These are phyloP conservation scores for Rhizoglyphus robini DNA, from an alignment of 1,140 invertebrate genomes.

Conservation along the genomic window DNA sequence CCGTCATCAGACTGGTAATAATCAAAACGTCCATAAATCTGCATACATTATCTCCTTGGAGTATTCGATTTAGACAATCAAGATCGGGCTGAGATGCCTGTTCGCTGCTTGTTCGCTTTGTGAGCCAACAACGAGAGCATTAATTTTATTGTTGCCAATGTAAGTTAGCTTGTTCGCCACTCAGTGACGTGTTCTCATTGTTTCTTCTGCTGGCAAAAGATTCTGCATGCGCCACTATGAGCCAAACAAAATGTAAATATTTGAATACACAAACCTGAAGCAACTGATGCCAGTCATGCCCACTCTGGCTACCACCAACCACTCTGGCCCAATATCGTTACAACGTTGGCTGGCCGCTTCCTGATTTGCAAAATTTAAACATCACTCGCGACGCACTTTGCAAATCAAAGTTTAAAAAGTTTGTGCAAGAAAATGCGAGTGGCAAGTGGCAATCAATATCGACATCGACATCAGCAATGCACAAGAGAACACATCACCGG, in stretches of 20 bases:
- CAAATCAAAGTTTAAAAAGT: neutral
- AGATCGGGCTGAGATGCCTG: neutral
- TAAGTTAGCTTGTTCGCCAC: neutral
- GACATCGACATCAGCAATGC: too few relatives aligned
- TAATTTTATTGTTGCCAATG: neutral
- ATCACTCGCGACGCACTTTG: neutral
- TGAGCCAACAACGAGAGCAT: too few relatives aligned
- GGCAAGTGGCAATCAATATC: neutral
- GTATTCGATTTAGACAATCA: neutral
- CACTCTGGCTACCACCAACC: neutral
- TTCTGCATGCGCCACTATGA: too few relatives aligned
- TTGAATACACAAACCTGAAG: neutral
- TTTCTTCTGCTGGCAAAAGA: too few relatives aligned
- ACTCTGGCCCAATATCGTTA: neutral
- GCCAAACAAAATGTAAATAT: neutral
- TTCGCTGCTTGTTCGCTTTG: neutral
- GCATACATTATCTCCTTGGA: neutral
- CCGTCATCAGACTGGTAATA: neutral
- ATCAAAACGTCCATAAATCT: neutral
- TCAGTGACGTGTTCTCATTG: too few relatives aligned
- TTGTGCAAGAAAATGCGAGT: neutral
- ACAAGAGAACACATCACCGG: too few relatives aligned
- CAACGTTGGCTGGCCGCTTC: neutral
- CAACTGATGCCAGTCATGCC: neutral
- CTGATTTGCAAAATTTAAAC: neutral